Evolutionary conservation across 2,113 vertebrate species (phyloP), one percentile per base, ranked within the genome.

Genomic region (Nerophis lumbriciformis): DNA sequence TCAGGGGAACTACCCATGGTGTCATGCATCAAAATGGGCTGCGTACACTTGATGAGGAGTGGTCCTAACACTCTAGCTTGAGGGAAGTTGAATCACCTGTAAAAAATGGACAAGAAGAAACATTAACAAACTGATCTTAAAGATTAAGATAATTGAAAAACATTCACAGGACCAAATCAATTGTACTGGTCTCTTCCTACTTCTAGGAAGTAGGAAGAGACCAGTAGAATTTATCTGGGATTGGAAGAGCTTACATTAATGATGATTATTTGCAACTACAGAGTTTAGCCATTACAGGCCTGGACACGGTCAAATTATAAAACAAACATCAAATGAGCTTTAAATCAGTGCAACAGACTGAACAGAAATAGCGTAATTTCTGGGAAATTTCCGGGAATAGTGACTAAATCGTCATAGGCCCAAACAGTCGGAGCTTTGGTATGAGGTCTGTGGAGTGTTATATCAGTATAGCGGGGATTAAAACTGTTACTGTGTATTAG

Each of bases 1-100:
- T 99, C 96, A 66, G 94, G 95, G 81, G 94, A 94, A 86, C 88
- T 93, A 83, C 94, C 94, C 96, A 99, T 98, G 77, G 92, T 94
- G 93, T 92, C 72, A 85, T 95, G 92, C 69, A 92, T 88, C 92
- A 94, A 94, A 88, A 92, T 92, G 75, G 78, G 90, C 85, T 66
- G 80, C 71, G 74, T 63, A 65, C 48, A 15, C 69, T 28, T 16
- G 55, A 61, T 16, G 64, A 57, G 68, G 35, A 65, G 45, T 49
- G 1, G 49, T 68, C 71, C 75, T 84, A 85, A 78, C 55, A 63
- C 77, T 66, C 38, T 6, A 51, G 69, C 61, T 64, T 52, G 57
- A 61, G 72, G 58, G 68, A 71, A 79, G 52, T 72, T 53, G 75
- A 62, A 53, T 85, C 69, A 87, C 84, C 87, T 90, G 77, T 42